Conservation (phyloP, 2,113 vertebrate species). For the Serilophus lunatus region DNA sequence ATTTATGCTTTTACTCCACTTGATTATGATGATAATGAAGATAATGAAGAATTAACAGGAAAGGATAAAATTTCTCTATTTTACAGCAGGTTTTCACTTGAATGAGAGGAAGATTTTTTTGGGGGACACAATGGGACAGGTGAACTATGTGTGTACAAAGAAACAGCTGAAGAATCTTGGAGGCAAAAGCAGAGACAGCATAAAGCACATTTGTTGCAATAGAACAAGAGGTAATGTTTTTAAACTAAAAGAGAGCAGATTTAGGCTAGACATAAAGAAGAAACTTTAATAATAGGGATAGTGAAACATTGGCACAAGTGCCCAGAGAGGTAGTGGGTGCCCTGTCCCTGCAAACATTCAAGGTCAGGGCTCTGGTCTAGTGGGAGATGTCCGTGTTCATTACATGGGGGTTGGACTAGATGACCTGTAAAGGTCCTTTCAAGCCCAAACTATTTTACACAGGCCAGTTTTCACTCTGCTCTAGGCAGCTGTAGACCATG, state of each 20-base stretch:
- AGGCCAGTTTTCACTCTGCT: not conserved
- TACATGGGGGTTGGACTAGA: no score
- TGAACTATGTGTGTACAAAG: not conserved
- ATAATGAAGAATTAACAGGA: not conserved
- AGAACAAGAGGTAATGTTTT: not conserved
- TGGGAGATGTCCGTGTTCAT: not conserved
- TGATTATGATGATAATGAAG: not conserved
- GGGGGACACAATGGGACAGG: not conserved
- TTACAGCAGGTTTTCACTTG: not conserved
- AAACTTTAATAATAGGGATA: not conserved
- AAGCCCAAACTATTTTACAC: not conserved
- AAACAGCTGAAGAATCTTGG: not conserved
- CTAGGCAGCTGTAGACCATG: rapidly evolving
- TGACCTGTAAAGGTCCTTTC: not conserved
- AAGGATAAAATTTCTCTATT: not conserved
- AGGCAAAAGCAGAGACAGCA: not conserved
- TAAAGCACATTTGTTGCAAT: not conserved
- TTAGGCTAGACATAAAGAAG: not conserved
- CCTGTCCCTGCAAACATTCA: not conserved
- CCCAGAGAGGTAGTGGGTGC: not conserved
- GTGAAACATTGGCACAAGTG: not conserved
- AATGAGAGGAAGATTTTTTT: not conserved
- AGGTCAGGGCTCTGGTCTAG: not conserved
- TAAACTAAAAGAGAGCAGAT: not conserved
- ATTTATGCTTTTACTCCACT: not conserved